Evolutionary conservation across 1,140 invertebrate genomes (phyloP).

Genomic region (Euwallacea fornicatus): DNA sequence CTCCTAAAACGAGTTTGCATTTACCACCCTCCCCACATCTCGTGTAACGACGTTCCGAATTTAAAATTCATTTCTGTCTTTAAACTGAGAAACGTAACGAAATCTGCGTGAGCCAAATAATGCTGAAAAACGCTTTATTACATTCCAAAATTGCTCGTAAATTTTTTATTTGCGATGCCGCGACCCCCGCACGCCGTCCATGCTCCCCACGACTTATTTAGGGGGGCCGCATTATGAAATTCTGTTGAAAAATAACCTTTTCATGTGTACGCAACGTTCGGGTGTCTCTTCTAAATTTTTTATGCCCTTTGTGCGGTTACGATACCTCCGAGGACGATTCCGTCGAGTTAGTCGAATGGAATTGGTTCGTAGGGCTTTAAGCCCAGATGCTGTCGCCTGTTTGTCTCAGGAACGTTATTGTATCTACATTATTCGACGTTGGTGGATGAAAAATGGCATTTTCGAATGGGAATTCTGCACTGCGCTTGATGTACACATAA

Average conservation of each 20-base stretch:
- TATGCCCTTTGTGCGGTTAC: conserved; percentile 7
- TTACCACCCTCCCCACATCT: no score
- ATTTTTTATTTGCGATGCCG: conserved; percentile 9
- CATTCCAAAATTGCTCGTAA: conserved; percentile 16
- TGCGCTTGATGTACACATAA: not conserved
- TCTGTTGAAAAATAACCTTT: conserved; percentile 14
- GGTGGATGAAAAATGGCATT: not conserved
- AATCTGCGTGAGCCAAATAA: conserved; percentile 11
- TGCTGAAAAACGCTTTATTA: conserved; percentile 16
- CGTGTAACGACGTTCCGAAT: no score
- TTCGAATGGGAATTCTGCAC: not conserved
- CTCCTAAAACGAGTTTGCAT: no score
- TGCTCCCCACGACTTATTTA: conserved; percentile 2
- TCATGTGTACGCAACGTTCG: conserved; percentile 8
- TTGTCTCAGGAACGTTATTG: not conserved
- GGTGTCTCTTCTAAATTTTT: conserved; percentile 8
- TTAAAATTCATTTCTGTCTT: no score
- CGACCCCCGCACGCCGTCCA: not conserved
- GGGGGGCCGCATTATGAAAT: conserved; percentile 6
- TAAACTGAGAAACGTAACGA: not conserved
- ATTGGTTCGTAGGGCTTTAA: conserved; percentile 6
- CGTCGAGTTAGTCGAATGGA: conserved; percentile 8
- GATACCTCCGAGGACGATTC: conserved; percentile 10
- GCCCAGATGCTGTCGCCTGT: conserved; percentile 6
- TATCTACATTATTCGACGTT: not conserved